These are phyloP conservation scores for Menidia menidia DNA, from an alignment of 2,797 vertebrate genomes.

Conservation along the genomic window DNA sequence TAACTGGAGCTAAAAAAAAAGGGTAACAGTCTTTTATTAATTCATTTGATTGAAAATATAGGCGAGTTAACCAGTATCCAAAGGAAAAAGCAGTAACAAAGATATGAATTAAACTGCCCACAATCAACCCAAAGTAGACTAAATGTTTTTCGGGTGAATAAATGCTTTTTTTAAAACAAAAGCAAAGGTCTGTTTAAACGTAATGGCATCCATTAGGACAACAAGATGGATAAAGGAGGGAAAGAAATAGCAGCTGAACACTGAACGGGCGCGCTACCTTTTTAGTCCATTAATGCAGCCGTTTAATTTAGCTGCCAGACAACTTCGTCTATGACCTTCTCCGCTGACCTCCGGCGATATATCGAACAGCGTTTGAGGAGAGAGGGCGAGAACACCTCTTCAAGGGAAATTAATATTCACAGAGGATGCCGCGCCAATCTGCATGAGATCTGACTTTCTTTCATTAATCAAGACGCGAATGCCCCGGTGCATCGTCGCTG, in stretches of 20 bases:
- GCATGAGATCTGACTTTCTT: conserved; percentile 81
- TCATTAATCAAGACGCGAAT: conserved; percentile 81
- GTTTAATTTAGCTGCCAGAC: conserved; percentile 75
- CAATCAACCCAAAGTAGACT: conserved; percentile 5
- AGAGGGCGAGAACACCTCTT: conserved; percentile 68
- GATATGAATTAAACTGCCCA: neutral
- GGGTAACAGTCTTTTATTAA: neutral
- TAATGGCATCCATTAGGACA: conserved; percentile 61
- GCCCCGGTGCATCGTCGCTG: conserved; percentile 71
- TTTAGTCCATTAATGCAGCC: conserved; percentile 74
- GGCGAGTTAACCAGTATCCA: neutral
- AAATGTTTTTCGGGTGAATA: conserved; percentile 26
- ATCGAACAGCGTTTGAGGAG: conserved; percentile 66
- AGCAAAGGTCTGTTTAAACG: conserved; percentile 32
- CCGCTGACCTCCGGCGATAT: conserved; percentile 66
- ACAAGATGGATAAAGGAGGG: conserved; percentile 40
- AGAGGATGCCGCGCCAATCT: conserved; percentile 76
- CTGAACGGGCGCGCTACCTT: conserved; percentile 68
- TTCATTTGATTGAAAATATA: neutral
- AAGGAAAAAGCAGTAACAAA: neutral
- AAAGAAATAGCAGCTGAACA: conserved; percentile 56
- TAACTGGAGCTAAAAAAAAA: neutral
- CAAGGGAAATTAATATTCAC: conserved; percentile 81
- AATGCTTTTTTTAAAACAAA: conserved; percentile 40
- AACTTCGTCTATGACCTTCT: conserved; percentile 75